Evolutionary conservation across 2,113 vertebrate species (phyloP), one percentile per base, ranked within the genome.

Genomic region (Aix galericulata): DNA sequence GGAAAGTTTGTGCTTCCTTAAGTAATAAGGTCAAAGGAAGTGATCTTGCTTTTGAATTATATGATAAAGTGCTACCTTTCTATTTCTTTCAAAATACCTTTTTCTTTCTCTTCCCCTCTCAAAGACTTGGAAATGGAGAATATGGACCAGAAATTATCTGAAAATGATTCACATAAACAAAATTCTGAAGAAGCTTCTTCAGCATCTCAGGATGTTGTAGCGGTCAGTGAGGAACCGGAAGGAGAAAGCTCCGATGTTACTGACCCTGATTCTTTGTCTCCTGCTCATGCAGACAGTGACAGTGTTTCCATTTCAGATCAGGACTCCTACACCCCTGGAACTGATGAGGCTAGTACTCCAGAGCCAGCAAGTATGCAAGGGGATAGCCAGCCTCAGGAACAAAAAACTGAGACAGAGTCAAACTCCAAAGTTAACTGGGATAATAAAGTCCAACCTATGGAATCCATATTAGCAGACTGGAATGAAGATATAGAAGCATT

Each of bases 401-500:
- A 98, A 77, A 77, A 96, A 76, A 95, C 89, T 2, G 94, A 98
- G 76, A 95, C 97, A 69, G 97, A 98, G 59, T 72, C 98, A 40
- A 97, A 1, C 79, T 94, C 97, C 93, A 96, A 94, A 72, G 93
- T 92, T 66, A 96, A 94, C 88, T 98, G 98, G 98, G 98, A 97
- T 64, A 96, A 94, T 59, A 98, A 97, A 91, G 97, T 86, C 89
- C 98, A 98, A 63, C 99, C 99, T 50, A 98, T 98, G 96, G 99
- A 99, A 89, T 98, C 99, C 44, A 98, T 99, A 95, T 97, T 99
- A 96, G 99, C 99, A 93, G 99, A 99, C 97, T 99, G 99, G 99
- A 99, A 97, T 96, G 99, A 99, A 98, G 99, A 99, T 97, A 98
- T 99, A 98, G 99, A 99, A 98, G 99, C 99, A 6, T 99, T 99